Evolutionary conservation across 2,797 vertebrate species (phyloP).

Genomic region (Acanthurus leucopareius): DNA sequence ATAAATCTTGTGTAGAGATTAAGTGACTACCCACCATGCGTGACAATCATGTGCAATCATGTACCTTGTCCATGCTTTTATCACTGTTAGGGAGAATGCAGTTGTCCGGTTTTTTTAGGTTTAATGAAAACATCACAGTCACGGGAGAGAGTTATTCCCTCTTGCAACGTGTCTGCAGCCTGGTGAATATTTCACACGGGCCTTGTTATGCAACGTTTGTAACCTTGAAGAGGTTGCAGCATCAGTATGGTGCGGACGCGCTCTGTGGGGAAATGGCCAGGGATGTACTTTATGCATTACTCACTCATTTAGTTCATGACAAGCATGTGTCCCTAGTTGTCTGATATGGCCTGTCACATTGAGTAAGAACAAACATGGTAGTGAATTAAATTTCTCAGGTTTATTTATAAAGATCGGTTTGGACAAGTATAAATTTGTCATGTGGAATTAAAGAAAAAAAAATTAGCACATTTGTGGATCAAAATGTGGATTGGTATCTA

Average conservation of each 20-base stretch:
- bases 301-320: background rate
- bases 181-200: constrained; percentile 64
- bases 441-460: background rate
- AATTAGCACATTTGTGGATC: constrained; percentile 13
- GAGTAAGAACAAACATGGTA: constrained; percentile 43
- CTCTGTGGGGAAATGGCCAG: constrained; percentile 28
- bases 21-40: background rate
- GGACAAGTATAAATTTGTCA: constrained; percentile 36
- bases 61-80: background rate
- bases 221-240: constrained; percentile 85
- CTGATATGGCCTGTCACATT: constrained; percentile 1
- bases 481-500: background rate
- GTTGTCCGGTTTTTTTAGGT: background rate
- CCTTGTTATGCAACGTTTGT: constrained; percentile 73
- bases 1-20: constrained; percentile 1
- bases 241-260: constrained; percentile 80
- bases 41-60: background rate
- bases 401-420: constrained; percentile 69
- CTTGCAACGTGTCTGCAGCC: constrained; percentile 40
- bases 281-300: constrained; percentile 6
- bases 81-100: background rate
- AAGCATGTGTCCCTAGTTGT: background rate
- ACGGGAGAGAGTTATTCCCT: background rate
- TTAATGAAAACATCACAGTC: constrained; percentile 4
- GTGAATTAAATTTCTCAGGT: constrained; percentile 47